Conservation (phyloP, 1,140 invertebrate species). For the Pinna nobilis region DNA sequence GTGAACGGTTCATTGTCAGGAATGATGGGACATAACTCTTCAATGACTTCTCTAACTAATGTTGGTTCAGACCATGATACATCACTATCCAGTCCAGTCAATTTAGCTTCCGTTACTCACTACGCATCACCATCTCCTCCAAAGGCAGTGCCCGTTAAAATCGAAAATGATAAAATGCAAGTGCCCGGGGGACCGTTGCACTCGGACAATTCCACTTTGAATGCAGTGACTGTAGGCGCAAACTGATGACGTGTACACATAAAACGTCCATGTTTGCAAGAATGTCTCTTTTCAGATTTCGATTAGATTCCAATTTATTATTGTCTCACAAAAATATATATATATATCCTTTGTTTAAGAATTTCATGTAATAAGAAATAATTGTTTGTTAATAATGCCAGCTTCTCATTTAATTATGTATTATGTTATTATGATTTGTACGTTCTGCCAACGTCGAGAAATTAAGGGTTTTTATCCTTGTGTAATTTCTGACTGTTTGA, state of each 20-base stretch:
- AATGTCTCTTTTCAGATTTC: too few species aligned
- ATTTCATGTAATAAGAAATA: too few species aligned
- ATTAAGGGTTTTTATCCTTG: too few species aligned
- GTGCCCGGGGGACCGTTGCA: constrained; percentile 27
- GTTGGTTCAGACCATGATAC: constrained; percentile 35
- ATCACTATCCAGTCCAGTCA: constrained; percentile 26
- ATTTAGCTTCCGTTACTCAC: constrained; percentile 36
- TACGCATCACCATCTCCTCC: constrained; percentile 54
- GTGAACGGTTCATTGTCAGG: constrained; percentile 30
- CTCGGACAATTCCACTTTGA: constrained; percentile 34
- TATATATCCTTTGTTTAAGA: too few species aligned
- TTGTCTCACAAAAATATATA: too few species aligned
- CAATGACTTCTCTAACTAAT: constrained; percentile 40
- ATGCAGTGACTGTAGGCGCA: constrained; percentile 54
- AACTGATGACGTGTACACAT: constrained; percentile 39
- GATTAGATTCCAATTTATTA: too few species aligned
- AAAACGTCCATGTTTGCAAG: too few species aligned
- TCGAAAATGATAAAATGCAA: constrained; percentile 39
- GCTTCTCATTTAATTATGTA: too few species aligned
- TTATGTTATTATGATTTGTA: too few species aligned
- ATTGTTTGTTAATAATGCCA: too few species aligned
- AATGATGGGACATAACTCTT: constrained; percentile 28
- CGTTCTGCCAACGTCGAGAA: too few species aligned
- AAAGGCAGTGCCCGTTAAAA: constrained; percentile 52
- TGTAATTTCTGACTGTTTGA: too few species aligned